These are phyloP conservation scores for Leptopilina drosophilae DNA, from an alignment of 2,888 invertebrate genomes.

Conservation along the genomic window DNA sequence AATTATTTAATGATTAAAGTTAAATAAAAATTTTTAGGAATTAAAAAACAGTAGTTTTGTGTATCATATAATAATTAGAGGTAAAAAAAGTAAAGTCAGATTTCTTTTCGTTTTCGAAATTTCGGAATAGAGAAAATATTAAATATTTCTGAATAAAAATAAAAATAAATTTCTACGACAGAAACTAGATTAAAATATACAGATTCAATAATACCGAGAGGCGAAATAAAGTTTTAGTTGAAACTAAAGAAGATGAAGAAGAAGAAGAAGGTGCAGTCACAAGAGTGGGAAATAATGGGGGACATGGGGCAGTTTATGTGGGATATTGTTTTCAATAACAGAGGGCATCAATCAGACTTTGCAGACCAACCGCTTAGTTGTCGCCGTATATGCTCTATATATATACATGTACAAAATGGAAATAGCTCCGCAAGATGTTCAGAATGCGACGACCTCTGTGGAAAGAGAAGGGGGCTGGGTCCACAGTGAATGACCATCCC, in stretches of 20 bases:
- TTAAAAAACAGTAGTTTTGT: no score
- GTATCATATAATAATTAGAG: no score
- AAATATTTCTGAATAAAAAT: neutral
- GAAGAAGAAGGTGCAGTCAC: neutral
- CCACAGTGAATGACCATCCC: conserved; percentile 53
- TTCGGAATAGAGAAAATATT: no score
- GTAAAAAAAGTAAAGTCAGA: no score
- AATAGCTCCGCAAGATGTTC: conserved; percentile 73
- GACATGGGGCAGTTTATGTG: conserved; percentile 60
- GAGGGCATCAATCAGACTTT: conserved; percentile 75
- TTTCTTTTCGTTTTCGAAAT: no score
- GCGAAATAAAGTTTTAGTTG: neutral
- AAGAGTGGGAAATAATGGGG: conserved; percentile 35
- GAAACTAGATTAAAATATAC: neutral
- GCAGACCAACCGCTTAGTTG: conserved; percentile 51
- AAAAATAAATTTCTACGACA: neutral
- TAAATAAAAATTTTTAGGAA: no score
- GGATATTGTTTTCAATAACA: conserved; percentile 76
- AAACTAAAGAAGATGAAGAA: neutral
- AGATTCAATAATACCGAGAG: conserved; percentile 7
- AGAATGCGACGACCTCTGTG: conserved; percentile 70
- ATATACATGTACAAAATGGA: conserved; percentile 54
- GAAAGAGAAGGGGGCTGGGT: no score
- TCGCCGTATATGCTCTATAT: conserved; percentile 44
- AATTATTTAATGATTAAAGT: no score